Evolutionary conservation across 1,140 invertebrate genomes (phyloP).

Genomic region (Thaumatotibia leucotreta): DNA sequence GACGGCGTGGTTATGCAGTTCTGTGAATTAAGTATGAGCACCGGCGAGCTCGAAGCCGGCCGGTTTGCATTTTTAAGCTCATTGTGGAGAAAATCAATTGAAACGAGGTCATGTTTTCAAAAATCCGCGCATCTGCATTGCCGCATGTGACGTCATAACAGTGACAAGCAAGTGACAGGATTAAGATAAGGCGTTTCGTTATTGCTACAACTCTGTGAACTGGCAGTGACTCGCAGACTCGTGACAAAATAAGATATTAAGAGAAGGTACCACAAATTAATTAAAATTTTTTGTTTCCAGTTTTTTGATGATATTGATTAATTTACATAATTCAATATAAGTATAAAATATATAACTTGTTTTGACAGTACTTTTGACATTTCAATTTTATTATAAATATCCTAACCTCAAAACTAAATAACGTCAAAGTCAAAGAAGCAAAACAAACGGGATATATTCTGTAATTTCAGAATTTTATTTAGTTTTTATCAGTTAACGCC

Average conservation of each 20-base stretch:
- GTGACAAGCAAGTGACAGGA: background rate
- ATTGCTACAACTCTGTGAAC: background rate
- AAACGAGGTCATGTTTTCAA: constrained; percentile 31
- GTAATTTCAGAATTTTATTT: constrained; percentile 13
- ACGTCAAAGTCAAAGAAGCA: background rate
- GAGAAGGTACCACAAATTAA: no score
- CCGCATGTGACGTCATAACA: constrained; percentile 32
- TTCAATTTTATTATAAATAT: no score
- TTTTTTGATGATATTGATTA: no score
- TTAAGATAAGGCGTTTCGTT: background rate
- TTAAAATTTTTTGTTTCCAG: no score
- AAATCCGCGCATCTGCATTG: constrained; percentile 59
- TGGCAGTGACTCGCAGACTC: no score
- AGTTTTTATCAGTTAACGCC: constrained; percentile 23
- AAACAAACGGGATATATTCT: background rate
- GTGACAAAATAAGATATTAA: no score
- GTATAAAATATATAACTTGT: no score
- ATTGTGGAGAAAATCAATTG: constrained; percentile 16
- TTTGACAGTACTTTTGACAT: no score
- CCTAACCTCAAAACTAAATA: background rate
- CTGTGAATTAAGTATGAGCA: background rate
- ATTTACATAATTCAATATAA: no score
- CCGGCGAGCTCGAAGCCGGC: background rate
- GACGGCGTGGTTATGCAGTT: background rate
- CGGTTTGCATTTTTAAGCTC: background rate